Conservation (phyloP, 2,113 vertebrate species). For the Anser cygnoides region DNA sequence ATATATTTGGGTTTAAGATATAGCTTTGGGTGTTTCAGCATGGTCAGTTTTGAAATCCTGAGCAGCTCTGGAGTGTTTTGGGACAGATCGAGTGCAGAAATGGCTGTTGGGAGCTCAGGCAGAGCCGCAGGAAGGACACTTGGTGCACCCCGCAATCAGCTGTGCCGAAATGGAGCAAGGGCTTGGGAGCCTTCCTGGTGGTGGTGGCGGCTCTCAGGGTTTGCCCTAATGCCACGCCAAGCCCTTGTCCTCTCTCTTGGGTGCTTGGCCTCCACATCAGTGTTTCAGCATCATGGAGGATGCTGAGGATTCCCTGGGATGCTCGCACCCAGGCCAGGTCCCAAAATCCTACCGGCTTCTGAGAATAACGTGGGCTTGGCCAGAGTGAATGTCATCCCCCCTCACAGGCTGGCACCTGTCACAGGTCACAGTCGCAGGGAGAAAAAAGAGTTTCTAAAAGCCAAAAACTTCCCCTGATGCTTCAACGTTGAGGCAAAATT, state of each 20-base stretch:
- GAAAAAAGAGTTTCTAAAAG: neutral
- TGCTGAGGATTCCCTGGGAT: neutral
- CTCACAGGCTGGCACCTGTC: neutral
- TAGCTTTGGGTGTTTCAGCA: neutral
- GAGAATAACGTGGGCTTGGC: neutral
- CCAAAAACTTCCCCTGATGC: neutral
- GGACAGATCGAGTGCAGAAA: neutral
- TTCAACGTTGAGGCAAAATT: neutral
- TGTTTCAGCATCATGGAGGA: accelerated
- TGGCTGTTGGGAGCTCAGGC: neutral
- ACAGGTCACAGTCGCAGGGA: neutral
- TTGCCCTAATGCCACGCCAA: neutral
- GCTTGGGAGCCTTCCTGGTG: neutral
- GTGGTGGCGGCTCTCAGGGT: neutral
- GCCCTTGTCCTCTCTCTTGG: accelerated
- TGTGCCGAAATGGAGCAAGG: accelerated
- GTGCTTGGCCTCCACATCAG: neutral
- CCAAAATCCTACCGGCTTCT: neutral
- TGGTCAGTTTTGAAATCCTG: neutral
- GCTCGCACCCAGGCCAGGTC: too few species aligned
- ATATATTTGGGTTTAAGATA: neutral
- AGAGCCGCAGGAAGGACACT: neutral
- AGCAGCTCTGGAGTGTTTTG: neutral
- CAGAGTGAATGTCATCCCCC: neutral
- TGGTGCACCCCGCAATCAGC: neutral